A percentile compares a stretch with the other conserved stretches of the same genome.
Evolutionary conservation across 2,113 vertebrate species (phyloP).

Genomic region (Hippocampus mohnikei): DNA sequence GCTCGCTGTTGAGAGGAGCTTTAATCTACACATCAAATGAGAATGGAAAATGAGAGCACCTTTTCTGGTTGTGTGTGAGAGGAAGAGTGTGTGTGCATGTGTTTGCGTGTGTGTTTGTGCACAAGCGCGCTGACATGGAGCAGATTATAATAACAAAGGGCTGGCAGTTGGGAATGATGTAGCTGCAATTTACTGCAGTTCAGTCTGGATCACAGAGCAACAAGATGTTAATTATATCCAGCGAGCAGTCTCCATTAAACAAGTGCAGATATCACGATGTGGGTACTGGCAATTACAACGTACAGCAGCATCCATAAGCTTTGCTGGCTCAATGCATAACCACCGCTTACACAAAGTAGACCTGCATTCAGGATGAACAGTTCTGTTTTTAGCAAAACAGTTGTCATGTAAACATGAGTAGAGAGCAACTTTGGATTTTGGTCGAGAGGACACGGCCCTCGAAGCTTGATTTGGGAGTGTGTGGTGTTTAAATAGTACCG

Average conservation of each 20-base stretch:
- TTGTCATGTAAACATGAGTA: neutral
- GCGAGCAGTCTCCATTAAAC: neutral
- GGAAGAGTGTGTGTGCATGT: slow-evolving; percentile 16
- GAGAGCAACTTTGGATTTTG: slow-evolving; percentile 1
- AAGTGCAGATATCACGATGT: slow-evolving; percentile 1
- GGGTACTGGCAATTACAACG: neutral
- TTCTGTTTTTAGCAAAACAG: neutral
- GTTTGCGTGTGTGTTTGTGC: slow-evolving; percentile 19
- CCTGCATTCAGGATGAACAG: neutral
- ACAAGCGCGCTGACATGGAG: slow-evolving; percentile 22
- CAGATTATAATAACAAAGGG: slow-evolving; percentile 61
- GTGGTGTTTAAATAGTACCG: slow-evolving; percentile 50
- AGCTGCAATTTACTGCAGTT: slow-evolving; percentile 31
- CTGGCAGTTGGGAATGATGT: slow-evolving; percentile 30
- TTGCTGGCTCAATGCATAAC: neutral
- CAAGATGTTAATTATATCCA: slow-evolving; percentile 29
- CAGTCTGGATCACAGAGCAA: slow-evolving; percentile 31
- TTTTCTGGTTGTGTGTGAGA: slow-evolving; percentile 24
- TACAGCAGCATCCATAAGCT: neutral
- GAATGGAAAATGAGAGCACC: slow-evolving; percentile 49
- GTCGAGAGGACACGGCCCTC: slow-evolving; percentile 26
- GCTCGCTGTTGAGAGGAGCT: slow-evolving; percentile 38
- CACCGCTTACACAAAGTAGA: neutral
- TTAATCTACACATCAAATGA: slow-evolving; percentile 69
- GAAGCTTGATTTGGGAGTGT: slow-evolving; percentile 44